Evolutionary conservation across 2,888 invertebrate genomes (phyloP).

Genomic region (Pomacea canaliculata): DNA sequence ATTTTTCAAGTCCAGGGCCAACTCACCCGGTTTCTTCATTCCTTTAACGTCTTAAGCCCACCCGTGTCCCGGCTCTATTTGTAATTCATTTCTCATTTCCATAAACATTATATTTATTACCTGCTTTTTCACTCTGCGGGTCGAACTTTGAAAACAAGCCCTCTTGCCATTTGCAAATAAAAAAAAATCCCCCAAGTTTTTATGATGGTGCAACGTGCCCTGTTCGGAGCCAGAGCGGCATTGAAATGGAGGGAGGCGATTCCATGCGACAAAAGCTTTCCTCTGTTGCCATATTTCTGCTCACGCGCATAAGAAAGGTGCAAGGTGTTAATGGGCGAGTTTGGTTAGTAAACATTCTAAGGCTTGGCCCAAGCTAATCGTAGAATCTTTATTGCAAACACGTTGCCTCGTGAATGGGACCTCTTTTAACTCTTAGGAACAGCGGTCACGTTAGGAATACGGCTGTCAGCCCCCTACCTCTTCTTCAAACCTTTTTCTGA

Average conservation of each 20-base stretch:
- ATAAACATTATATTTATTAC: constrained; percentile 27
- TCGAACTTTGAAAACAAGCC: constrained; percentile 3
- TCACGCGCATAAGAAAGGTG: constrained; percentile 21
- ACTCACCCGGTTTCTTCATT: neutral
- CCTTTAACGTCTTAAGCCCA: neutral
- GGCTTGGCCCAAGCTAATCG: constrained; percentile 9
- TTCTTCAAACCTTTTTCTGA: too few species aligned
- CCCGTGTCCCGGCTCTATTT: constrained; percentile 2
- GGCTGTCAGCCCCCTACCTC: too few species aligned
- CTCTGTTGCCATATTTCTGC: constrained; percentile 18
- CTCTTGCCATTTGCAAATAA: constrained; percentile 1
- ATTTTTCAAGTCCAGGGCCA: neutral
- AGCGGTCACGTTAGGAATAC: too few species aligned
- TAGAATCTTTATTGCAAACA: constrained; percentile 17
- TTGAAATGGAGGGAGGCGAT: constrained; percentile 13
- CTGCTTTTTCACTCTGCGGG: constrained; percentile 3
- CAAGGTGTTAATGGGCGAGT: constrained; percentile 27
- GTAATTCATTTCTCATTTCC: constrained; percentile 26
- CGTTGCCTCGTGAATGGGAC: neutral
- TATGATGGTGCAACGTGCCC: constrained; percentile 20
- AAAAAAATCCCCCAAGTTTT: neutral
- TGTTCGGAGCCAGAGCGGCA: constrained; percentile 1
- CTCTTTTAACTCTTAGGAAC: neutral
- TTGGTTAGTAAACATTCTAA: constrained; percentile 23
- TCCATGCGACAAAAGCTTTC: constrained; percentile 19